Evolutionary conservation across 2,888 invertebrate genomes (phyloP).

Genomic region (Eupithecia abbreviata): DNA sequence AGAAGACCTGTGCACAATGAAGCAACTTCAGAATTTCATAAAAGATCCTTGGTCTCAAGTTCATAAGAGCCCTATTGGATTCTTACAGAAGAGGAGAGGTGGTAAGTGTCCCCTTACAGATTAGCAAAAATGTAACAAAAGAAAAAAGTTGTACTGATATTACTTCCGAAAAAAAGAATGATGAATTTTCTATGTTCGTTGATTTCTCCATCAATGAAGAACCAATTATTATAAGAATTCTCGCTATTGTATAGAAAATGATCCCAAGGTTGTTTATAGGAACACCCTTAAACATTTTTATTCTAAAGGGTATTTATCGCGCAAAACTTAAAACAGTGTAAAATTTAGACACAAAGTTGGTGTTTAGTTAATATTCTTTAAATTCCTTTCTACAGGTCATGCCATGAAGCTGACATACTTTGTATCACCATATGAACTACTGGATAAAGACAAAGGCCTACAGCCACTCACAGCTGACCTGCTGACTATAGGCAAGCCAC

Average conservation of each 20-base stretch:
- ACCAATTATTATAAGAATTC: too few relatives aligned
- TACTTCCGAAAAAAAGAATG: too few relatives aligned
- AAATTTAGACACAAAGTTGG: too few relatives aligned
- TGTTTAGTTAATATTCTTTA: neutral
- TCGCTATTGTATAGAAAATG: too few relatives aligned
- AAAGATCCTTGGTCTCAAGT: slow-evolving; percentile 88
- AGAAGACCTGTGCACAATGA: slow-evolving; percentile 92
- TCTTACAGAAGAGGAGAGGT: slow-evolving; percentile 91
- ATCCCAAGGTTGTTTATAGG: too few relatives aligned
- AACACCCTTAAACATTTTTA: too few relatives aligned
- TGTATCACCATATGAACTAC: slow-evolving; percentile 95
- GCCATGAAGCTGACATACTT: slow-evolving; percentile 97
- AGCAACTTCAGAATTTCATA: slow-evolving; percentile 90
- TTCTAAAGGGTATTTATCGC: too few relatives aligned
- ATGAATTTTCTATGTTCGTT: too few relatives aligned
- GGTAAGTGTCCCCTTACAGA: slow-evolving; percentile 69
- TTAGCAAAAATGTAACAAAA: too few relatives aligned
- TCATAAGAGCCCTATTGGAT: slow-evolving; percentile 95
- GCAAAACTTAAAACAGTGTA: too few relatives aligned
- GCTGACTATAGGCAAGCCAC: slow-evolving; percentile 81
- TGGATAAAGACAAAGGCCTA: slow-evolving; percentile 90
- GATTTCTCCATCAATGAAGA: too few relatives aligned
- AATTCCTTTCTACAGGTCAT: slow-evolving; percentile 85
- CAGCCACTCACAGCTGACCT: slow-evolving; percentile 90
- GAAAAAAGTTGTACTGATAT: too few relatives aligned